Percentiles rank a stretch among this genome's conserved stretches.
Evolutionary conservation across 2,113 vertebrate genomes (phyloP).

Genomic region (Sialia sialis): DNA sequence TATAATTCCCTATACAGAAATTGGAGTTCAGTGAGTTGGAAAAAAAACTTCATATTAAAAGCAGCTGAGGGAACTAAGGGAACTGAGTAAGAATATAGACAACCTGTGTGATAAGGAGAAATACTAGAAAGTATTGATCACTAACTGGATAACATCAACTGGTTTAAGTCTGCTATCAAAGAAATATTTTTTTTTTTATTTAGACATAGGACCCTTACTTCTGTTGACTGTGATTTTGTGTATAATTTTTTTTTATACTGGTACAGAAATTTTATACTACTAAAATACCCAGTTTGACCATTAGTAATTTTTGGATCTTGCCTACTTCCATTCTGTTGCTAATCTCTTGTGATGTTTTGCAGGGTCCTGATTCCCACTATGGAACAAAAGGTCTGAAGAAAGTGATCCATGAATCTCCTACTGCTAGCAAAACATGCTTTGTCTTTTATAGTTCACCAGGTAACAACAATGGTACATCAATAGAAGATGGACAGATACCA

Average conservation of each 20-base stretch:
- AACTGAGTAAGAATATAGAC: background rate
- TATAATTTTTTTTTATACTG: background rate
- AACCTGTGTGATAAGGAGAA: background rate
- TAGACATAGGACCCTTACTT: background rate
- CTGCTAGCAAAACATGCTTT: constrained; percentile 90
- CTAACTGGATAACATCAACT: background rate
- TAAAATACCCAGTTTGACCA: background rate
- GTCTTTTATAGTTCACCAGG: constrained; percentile 91
- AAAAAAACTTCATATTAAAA: background rate
- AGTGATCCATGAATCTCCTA: constrained; percentile 81
- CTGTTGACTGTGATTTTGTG: background rate
- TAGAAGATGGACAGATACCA: constrained; percentile 95
- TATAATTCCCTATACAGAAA: background rate
- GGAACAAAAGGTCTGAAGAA: constrained; percentile 95
- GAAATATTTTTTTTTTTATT: background rate
- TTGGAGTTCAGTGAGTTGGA: background rate
- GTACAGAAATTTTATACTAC: background rate
- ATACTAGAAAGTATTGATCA: background rate
- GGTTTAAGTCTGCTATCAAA: background rate
- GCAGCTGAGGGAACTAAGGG: background rate
- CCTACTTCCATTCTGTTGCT: background rate
- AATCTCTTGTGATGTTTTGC: background rate
- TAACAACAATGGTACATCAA: constrained; percentile 94
- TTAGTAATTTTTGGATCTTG: background rate
- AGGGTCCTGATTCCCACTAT: constrained; percentile 95